Conservation (phyloP, 2,113 vertebrate species). For the Rhombomys opimus region DNA sequence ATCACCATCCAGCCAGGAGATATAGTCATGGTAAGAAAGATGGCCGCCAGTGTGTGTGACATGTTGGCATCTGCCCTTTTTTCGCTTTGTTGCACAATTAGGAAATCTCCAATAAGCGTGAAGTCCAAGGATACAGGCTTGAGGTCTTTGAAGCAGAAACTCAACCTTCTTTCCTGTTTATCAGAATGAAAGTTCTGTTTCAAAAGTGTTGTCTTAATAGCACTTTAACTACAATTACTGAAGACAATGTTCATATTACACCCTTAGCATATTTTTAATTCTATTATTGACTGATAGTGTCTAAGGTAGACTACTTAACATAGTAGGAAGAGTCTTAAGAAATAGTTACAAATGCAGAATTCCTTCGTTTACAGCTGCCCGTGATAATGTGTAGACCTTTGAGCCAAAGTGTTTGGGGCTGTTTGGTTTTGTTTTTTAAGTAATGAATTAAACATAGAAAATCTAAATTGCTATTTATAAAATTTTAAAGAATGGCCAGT, state of each 20-base stretch:
- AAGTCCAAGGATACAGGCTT: neutral
- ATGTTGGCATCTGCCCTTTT: neutral
- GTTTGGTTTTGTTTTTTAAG: neutral
- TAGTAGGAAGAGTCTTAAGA: neutral
- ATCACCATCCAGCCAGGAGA: conserved; percentile 97
- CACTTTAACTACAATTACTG: conserved; percentile 16
- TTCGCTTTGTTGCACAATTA: neutral
- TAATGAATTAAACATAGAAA: conserved; percentile 12
- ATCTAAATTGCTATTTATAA: neutral
- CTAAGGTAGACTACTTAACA: neutral
- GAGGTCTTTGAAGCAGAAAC: neutral
- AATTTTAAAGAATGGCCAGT: neutral
- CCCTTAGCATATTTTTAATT: neutral
- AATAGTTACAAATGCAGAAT: neutral
- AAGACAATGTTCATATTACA: neutral
- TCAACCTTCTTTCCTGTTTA: neutral
- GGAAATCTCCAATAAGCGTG: neutral
- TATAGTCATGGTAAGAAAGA: conserved; percentile 94
- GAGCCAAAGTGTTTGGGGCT: neutral
- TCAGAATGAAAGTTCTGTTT: neutral
- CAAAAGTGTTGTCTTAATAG: neutral
- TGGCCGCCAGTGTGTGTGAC: neutral
- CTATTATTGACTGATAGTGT: neutral
- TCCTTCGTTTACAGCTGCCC: neutral
- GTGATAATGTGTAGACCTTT: neutral